Conservation (phyloP, 2,888 invertebrate genomes). For the Lasioglossum vierecki region DNA sequence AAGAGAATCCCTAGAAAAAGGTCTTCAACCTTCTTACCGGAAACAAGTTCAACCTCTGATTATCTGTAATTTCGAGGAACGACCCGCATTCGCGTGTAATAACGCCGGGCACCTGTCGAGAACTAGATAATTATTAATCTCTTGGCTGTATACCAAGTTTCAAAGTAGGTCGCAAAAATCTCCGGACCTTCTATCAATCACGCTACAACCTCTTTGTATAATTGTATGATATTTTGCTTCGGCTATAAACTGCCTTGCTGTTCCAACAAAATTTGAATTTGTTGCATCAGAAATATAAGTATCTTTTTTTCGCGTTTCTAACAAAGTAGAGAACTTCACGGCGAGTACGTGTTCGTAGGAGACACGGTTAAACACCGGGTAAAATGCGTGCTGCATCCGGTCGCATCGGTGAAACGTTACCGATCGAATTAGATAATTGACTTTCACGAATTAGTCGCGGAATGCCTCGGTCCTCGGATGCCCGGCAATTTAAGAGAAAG, state of each 20-base stretch:
- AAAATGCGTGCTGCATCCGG: neutral
- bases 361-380: neutral
- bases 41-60: slow-evolving; percentile 19
- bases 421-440: slow-evolving; percentile 62
- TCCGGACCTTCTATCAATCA: neutral
- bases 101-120: neutral
- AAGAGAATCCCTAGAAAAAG: slow-evolving; percentile 8
- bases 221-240: neutral
- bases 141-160: neutral
- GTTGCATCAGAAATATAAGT: too few relatives aligned
- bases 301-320: too few relatives aligned
- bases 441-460: slow-evolving; percentile 62
- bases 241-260: too few relatives aligned
- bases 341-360: neutral
- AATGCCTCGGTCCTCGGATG: slow-evolving; percentile 11
- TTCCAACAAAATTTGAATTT: neutral
- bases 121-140: neutral
- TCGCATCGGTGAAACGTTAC: slow-evolving; percentile 49
- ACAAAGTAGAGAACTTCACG: neutral
- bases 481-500: slow-evolving; percentile 63
- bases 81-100: neutral
- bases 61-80: slow-evolving; percentile 11
- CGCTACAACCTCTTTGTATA: neutral
- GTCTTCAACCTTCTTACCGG: slow-evolving; percentile 20
- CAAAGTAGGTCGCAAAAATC: neutral